These are phyloP conservation scores for Drosophila formosana DNA, from an alignment of 2,888 invertebrate genomes.

Conservation along the genomic window DNA sequence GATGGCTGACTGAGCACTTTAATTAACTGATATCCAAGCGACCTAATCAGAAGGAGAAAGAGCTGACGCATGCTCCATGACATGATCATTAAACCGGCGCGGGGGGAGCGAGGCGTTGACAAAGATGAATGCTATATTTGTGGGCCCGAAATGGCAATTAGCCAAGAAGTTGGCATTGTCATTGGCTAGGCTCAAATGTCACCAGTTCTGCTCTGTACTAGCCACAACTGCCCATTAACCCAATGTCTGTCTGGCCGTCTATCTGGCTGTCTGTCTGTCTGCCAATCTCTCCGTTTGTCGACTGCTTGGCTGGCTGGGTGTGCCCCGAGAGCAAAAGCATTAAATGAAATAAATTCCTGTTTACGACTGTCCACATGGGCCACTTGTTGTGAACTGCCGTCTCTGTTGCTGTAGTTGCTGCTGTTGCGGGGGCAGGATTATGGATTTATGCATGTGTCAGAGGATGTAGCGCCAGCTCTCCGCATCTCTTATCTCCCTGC, in stretches of 20 bases:
- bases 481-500: not conserved
- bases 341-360: constrained; percentile 60
- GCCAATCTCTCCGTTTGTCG: not conserved
- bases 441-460: constrained; percentile 39
- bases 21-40: constrained; percentile 57
- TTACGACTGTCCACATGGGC: constrained; percentile 51
- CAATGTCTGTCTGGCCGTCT: not conserved
- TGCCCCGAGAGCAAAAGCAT: constrained; percentile 18
- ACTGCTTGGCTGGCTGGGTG: constrained; percentile 29
- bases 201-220: constrained; percentile 1
- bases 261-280: not conserved
- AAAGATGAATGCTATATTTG: constrained; percentile 67
- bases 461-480: constrained; percentile 8
- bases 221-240: not conserved
- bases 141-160: constrained; percentile 57
- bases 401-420: not conserved
- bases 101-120: constrained; percentile 42
- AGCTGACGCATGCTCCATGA: constrained; percentile 37
- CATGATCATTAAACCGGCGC: constrained; percentile 21
- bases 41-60: constrained; percentile 25
- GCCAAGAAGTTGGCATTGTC: constrained; percentile 41
- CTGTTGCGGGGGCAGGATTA: constrained; percentile 26
- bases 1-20: constrained; percentile 36
- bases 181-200: constrained; percentile 50
- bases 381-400: constrained; percentile 60